Evolutionary conservation across 2,113 vertebrate genomes (phyloP).

Genomic region (Passerina amoena): DNA sequence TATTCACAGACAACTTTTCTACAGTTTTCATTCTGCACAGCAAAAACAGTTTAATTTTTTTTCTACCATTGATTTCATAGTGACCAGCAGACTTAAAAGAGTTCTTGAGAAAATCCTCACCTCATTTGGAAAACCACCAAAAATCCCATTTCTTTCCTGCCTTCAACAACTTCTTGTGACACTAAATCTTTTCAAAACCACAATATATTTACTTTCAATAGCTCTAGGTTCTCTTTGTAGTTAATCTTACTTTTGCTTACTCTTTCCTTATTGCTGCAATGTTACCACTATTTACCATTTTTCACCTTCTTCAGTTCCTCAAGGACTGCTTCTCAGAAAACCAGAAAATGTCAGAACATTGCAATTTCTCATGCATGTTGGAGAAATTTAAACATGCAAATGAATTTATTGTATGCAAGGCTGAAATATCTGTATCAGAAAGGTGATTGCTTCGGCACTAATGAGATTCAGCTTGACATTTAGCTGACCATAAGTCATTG

Average conservation of each 20-base stretch:
- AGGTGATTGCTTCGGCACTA: background rate
- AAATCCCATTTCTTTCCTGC: background rate
- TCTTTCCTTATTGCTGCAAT: background rate
- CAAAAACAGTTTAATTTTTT: background rate
- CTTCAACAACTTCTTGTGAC: fast-evolving
- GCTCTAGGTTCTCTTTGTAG: background rate
- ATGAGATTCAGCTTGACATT: background rate
- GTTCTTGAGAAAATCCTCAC: background rate
- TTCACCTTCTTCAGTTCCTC: background rate
- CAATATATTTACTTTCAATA: background rate
- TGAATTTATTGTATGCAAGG: background rate
- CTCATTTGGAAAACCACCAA: background rate
- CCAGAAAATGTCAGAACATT: background rate
- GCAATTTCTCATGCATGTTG: background rate
- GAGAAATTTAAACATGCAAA: background rate
- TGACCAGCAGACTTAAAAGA: background rate
- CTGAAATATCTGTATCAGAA: background rate
- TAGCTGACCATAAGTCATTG: background rate
- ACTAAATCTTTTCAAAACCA: background rate
- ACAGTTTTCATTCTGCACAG: background rate
- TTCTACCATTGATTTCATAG: background rate
- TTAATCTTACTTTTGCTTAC: background rate
- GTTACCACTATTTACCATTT: background rate
- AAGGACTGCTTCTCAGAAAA: background rate
- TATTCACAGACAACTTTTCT: background rate